Percentiles rank a stretch among this genome's conserved stretches.
Conservation (phyloP, 2,113 vertebrate species). For the Leiothrix lutea region DNA sequence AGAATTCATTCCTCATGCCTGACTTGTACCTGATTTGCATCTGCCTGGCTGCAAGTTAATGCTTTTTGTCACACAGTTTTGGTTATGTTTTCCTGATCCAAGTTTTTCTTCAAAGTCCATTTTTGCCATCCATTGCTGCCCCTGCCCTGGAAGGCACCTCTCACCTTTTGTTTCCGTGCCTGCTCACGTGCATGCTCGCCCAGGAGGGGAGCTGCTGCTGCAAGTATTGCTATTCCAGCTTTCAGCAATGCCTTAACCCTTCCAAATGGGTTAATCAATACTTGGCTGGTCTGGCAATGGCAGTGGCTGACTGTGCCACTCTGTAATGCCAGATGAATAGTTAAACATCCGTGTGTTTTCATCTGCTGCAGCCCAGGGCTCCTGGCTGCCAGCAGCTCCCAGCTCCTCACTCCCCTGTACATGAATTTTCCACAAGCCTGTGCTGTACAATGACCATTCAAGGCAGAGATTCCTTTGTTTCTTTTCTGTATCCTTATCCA, state of each 20-base stretch:
- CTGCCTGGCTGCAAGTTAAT: background rate
- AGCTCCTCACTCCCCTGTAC: background rate
- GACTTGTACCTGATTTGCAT: background rate
- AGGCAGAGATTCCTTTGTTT: conserved; percentile 31
- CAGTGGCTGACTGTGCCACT: background rate
- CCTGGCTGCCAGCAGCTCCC: background rate
- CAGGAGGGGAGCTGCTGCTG: background rate
- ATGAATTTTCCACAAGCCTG: conserved; percentile 7
- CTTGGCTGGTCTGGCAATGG: background rate
- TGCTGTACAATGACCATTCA: background rate
- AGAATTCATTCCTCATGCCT: background rate
- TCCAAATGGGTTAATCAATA: background rate
- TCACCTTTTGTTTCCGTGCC: background rate
- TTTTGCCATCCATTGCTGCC: background rate
- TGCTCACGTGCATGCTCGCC: rapidly evolving
- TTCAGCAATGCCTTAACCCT: background rate
- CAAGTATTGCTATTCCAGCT: background rate
- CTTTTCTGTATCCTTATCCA: background rate
- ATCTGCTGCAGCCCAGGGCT: background rate
- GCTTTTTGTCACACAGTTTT: background rate
- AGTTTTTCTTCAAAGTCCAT: background rate
- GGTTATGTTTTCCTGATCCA: background rate
- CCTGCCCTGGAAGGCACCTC: background rate
- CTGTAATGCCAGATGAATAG: background rate
- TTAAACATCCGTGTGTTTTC: background rate